A percentile compares a stretch with the other conserved stretches of the same genome.
phyloP scores from a whole-genome alignment of 1,140 invertebrate genomes.

The Ridgeia piscesae region DNA sequence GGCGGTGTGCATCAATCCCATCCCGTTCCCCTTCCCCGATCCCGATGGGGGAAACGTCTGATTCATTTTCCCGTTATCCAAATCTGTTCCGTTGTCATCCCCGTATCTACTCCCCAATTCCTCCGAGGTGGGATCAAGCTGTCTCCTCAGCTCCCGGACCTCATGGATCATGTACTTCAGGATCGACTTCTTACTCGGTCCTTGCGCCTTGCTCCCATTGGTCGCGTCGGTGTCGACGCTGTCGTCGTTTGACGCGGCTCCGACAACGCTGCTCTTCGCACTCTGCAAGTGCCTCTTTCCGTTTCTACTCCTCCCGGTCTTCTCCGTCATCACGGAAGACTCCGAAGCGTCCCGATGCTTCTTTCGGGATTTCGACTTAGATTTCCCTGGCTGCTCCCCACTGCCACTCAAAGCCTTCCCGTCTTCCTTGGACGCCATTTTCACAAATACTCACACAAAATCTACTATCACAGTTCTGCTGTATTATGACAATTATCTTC shows the following conservation, averaged over 20 bases:
- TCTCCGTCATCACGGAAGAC: neutral
- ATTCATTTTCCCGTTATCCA: neutral
- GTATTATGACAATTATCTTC: neutral
- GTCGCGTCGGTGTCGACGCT: neutral
- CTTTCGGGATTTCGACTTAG: neutral
- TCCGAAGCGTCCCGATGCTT: neutral
- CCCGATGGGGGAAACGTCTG: neutral
- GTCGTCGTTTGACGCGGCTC: neutral
- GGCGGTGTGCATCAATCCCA: neutral
- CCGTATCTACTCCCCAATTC: neutral
- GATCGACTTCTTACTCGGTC: conserved; percentile 18
- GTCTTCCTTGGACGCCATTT: neutral
- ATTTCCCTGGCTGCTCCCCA: neutral
- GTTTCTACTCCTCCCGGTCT: neutral
- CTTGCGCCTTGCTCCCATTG: conserved; percentile 4
- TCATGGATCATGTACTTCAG: conserved; percentile 25
- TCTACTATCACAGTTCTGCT: neutral
- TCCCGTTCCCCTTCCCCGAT: neutral
- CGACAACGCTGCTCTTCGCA: neutral
- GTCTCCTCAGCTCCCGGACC: conserved; percentile 16
- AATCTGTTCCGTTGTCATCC: neutral
- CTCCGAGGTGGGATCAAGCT: conserved; percentile 14
- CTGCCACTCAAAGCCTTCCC: neutral
- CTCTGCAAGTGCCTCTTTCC: neutral
- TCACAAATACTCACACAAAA: neutral